phyloP scores from a whole-genome alignment of 1,140 invertebrate species.

The Vanessa atalanta region DNA sequence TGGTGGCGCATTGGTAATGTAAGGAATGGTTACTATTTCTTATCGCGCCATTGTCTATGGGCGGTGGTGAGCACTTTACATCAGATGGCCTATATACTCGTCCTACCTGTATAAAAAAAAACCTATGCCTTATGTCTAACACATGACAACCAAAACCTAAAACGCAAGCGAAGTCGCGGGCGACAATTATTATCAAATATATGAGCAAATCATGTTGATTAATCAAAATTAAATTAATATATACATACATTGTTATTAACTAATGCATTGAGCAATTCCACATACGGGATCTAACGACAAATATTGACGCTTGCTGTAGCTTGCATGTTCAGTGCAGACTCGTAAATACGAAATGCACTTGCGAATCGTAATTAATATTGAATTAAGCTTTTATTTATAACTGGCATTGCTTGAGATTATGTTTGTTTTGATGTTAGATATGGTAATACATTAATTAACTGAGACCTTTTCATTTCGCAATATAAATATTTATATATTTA shows the following conservation, averaged over 20 bases:
- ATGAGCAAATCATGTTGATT: background rate
- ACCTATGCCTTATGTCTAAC: too few relatives aligned
- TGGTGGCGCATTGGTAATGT: too few relatives aligned
- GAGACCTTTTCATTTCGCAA: too few relatives aligned
- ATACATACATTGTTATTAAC: background rate
- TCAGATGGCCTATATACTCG: too few relatives aligned
- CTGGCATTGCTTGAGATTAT: background rate
- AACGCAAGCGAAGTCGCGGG: background rate
- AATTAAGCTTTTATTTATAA: constrained; percentile 4
- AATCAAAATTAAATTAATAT: background rate
- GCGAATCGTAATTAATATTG: constrained; percentile 9
- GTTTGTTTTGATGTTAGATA: background rate
- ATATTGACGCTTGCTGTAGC: constrained; percentile 3
- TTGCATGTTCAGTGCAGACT: background rate
- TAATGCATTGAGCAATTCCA: constrained; percentile 5
- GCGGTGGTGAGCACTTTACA: too few relatives aligned
- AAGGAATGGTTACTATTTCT: too few relatives aligned
- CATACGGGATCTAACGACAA: constrained; percentile 8
- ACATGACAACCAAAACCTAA: too few relatives aligned
- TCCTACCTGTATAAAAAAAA: too few relatives aligned
- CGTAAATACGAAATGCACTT: background rate
- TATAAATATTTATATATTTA: too few relatives aligned
- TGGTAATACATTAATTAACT: too few relatives aligned
- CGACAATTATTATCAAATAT: background rate
- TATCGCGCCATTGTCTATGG: too few relatives aligned